Evolutionary conservation across 1,140 invertebrate genomes (phyloP), one percentile per base, ranked within the genome.

Genomic region (Spodoptera frugiperda): DNA sequence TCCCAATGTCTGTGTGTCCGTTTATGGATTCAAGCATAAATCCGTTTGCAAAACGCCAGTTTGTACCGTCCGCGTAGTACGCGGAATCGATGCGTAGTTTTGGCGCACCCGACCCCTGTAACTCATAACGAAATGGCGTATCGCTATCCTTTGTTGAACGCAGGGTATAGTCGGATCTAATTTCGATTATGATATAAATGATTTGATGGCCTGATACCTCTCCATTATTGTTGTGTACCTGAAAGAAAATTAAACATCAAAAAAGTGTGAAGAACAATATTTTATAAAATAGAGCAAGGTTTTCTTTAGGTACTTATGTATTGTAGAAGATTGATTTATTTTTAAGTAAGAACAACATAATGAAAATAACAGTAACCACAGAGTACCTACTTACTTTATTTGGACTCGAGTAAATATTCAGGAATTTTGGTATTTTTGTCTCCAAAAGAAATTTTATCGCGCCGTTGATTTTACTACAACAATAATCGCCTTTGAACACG

Each of bases 21-120:
- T 63, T 74, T 81, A 80, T 84, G 78, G 80, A 81, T 80, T 80
- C 82, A 81, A 76, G 79, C 83, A 84, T 88, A 87, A 86, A 87
- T 88, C 84, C 83, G 84, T 82, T 86, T 82, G 78, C 76, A 74
- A 83, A 85, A 83, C 82, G 82, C 82, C 82, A 87, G 83, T 46
- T n/a, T 15, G 71, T 49, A 48, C 54, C 30, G 71, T 49, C 46
- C 19, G n/a, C 71, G 55, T 80, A 82, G 72, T 82, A 80, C 80
- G 65, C 55, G 67, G 79, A 84, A 84, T 82, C 81, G 80, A 84
- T 84, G 85, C 77, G 82, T 84, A 82, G 77, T 82, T 84, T 84
- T 87, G 82, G 85, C 81, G 79, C 83, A 57, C 61, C 55, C 74
- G 65, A 51, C 65, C 70, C 73, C 78, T 85, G 78, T 84, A 82